phyloP scores from a whole-genome alignment of 2,113 vertebrate species.

The Pteronura brasiliensis region DNA sequence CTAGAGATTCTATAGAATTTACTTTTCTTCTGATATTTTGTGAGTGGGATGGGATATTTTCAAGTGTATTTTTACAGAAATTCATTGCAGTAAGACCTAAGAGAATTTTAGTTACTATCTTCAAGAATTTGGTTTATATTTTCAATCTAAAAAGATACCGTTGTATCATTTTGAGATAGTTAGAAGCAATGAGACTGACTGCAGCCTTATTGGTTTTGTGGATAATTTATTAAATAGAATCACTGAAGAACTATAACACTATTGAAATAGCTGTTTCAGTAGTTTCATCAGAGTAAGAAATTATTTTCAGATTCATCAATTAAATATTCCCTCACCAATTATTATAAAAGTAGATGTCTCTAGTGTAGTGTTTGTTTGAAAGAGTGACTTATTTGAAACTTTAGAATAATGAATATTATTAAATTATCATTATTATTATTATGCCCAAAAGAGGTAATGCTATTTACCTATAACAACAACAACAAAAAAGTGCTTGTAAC shows the following conservation, averaged over 20 bases:
- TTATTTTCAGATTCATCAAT: background rate
- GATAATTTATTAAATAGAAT: background rate
- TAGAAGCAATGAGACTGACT: background rate
- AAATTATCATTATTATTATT: background rate
- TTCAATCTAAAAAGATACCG: background rate
- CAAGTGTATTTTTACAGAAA: background rate
- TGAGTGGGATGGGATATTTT: background rate
- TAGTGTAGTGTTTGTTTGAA: background rate
- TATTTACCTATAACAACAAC: background rate
- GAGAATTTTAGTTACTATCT: background rate
- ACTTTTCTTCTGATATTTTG: background rate
- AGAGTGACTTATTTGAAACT: background rate
- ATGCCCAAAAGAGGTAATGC: background rate
- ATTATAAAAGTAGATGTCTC: background rate
- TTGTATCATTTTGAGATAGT: background rate
- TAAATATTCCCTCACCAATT: background rate
- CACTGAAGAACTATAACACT: background rate
- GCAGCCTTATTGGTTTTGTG: background rate
- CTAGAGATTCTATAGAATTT: background rate
- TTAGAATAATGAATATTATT: background rate
- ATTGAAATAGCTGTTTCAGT: background rate
- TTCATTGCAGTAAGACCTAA: background rate
- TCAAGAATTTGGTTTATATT: background rate
- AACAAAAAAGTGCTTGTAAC: background rate
- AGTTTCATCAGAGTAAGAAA: background rate